These are phyloP conservation scores for Romanogobio albipinnatus DNA, from an alignment of 2,113 vertebrate species.

Conservation along the genomic window DNA sequence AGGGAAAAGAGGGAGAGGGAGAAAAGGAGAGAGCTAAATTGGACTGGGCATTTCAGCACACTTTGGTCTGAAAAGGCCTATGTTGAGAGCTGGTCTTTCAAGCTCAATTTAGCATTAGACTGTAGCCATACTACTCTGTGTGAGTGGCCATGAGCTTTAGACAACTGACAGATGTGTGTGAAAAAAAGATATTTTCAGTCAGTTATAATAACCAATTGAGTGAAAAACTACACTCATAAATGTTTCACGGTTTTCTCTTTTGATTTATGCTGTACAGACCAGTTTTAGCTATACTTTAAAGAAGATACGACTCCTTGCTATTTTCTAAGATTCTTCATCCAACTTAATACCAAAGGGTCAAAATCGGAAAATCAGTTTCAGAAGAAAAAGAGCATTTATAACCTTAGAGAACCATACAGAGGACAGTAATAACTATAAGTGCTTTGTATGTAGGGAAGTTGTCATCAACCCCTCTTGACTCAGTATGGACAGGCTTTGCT, in stretches of 20 bases:
- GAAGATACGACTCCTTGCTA: not conserved
- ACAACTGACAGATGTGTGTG: conserved; percentile 23
- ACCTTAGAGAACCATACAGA: not conserved
- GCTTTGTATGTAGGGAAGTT: not conserved
- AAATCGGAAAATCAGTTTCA: not conserved
- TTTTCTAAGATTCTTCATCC: conserved; percentile 6
- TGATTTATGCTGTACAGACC: not conserved
- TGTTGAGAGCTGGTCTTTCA: conserved; percentile 64
- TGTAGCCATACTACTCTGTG: conserved; percentile 48
- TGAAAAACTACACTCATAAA: conserved; percentile 11
- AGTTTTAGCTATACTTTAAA: conserved; percentile 25
- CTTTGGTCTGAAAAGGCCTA: conserved; percentile 33
- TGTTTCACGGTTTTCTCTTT: conserved; percentile 1
- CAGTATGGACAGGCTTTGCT: not conserved
- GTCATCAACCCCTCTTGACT: not conserved
- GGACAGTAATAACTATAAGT: not conserved
- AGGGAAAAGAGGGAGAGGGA: not conserved
- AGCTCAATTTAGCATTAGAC: conserved; percentile 67
- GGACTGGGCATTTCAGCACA: conserved; percentile 25
- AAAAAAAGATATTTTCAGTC: not conserved
- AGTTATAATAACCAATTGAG: not conserved
- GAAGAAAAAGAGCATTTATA: not conserved
- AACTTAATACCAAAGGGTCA: not conserved
- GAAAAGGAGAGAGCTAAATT: conserved; percentile 27
- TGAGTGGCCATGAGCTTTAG: conserved; percentile 26